Conservation (phyloP, 2,113 vertebrate species). For the Xenopus borealis region DNA sequence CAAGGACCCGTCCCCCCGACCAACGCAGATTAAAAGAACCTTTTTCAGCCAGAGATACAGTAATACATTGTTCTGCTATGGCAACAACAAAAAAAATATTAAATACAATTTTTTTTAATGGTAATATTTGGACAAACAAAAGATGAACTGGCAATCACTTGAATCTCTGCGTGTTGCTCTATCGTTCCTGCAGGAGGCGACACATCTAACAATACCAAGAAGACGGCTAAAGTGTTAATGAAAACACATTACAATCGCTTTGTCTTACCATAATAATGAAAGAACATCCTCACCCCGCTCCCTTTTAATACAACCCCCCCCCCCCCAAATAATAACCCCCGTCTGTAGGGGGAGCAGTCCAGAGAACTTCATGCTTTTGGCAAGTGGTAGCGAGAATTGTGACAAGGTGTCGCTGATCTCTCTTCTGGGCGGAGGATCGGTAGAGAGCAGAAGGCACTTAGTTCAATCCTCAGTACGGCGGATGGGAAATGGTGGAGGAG, state of each 20-base stretch:
- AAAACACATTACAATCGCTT: slow-evolving; percentile 44
- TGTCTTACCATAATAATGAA: slow-evolving; percentile 26
- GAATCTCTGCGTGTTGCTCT: neutral
- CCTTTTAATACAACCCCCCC: neutral
- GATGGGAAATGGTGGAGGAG: slow-evolving; percentile 3
- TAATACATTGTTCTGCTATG: slow-evolving; percentile 37
- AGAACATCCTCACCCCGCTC: neutral
- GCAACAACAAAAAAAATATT: neutral
- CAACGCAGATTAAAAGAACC: neutral
- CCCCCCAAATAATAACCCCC: neutral
- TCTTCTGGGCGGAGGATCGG: slow-evolving; percentile 9
- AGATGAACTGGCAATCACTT: slow-evolving; percentile 19
- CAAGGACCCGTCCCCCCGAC: neutral
- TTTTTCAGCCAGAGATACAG: slow-evolving; percentile 10
- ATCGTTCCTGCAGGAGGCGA: slow-evolving; percentile 5
- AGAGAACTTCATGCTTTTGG: slow-evolving; percentile 40
- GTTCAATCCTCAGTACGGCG: slow-evolving; percentile 45
- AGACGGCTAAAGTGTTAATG: slow-evolving; percentile 38
- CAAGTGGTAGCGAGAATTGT: slow-evolving; percentile 40
- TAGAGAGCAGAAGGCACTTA: slow-evolving; percentile 41
- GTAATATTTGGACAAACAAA: neutral
- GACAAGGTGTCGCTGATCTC: slow-evolving; percentile 39
- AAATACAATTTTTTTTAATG: slow-evolving; percentile 4
- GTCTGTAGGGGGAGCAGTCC: slow-evolving; percentile 11
- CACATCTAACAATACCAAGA: slow-evolving; percentile 17